Evolutionary conservation across 37 sponge, comb jelly and placozoan genomes (phyloP), one percentile per base, ranked within the genome.

Genomic region (Haliclona indistincta): DNA sequence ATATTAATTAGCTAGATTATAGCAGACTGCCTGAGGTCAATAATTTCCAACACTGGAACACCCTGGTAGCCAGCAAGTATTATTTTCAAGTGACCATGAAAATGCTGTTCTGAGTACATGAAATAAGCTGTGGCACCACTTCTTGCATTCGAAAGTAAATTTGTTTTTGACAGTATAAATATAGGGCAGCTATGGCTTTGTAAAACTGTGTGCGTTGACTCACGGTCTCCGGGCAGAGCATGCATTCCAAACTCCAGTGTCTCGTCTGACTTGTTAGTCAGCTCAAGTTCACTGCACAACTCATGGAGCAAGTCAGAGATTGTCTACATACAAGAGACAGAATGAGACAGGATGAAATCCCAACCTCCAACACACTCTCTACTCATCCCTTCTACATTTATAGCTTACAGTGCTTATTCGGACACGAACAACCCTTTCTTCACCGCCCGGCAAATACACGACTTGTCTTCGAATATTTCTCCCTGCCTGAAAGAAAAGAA

Each of bases 191-290:
- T n/a, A n/a, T n/a, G n/a, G n/a, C n/a, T n/a, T n/a, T n/a, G n/a
- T n/a, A n/a, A n/a, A n/a, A n/a, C n/a, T n/a, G n/a, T n/a, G n/a
- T n/a, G 0, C 32, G n/a, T 45, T 23, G 54, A 78, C 87, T 52
- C 43, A 86, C 87, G 75, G 54, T 74, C 51, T 73, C 81, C 80
- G 2, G 74, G 54, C 51, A 80, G 81, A 74, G 76, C 76, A 67
- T 77, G 54, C 34, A 86, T 56, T 17, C 87, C 80, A 52, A 54
- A 86, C 54, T 86, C 87, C 28, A 74, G 63, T 15, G 63, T 13
- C 15, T 69, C 75, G 26, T 42, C 54, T 41, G 80, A 81, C 3
- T 22, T 37, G 10, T 65, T n/a, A n/a, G n/a, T 33, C 19, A 80
- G 55, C 7, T 75, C 81, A 56, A 86, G 36, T 54, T 75, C 32